phyloP scores from a whole-genome alignment of 1,140 invertebrate genomes.

The Formica selysi region DNA sequence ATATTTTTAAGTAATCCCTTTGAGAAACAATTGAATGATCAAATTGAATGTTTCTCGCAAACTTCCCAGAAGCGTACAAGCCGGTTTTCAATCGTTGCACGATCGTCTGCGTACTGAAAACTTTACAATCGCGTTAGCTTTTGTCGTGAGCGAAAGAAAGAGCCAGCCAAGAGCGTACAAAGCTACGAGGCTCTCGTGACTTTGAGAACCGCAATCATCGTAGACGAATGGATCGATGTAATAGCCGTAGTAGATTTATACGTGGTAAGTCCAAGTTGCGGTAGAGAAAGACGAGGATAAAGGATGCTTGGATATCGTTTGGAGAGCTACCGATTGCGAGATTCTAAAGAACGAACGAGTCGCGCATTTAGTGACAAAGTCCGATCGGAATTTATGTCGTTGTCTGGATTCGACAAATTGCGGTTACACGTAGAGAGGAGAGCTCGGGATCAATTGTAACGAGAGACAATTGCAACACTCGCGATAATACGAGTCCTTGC shows the following conservation, averaged over 20 bases:
- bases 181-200: conserved; percentile 46
- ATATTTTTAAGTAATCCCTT: conserved; percentile 52
- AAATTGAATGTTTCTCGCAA: conserved; percentile 62
- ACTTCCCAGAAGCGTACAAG: conserved; percentile 16
- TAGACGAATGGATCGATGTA: conserved; percentile 54
- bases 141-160: conserved; percentile 53
- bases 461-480: conserved; percentile 43
- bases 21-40: conserved; percentile 9
- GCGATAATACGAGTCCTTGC: conserved; percentile 35
- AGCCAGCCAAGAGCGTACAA: conserved; percentile 30
- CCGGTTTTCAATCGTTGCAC: conserved; percentile 22
- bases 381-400: conserved; percentile 69
- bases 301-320: conserved; percentile 37
- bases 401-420: conserved; percentile 31
- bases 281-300: conserved; percentile 17
- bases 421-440: conserved; percentile 23
- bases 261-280: conserved; percentile 24
- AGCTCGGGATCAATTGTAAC: conserved; percentile 49
- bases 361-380: conserved; percentile 67
- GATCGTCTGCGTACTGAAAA: conserved; percentile 38
- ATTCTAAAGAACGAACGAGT: conserved; percentile 67
- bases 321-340: conserved; percentile 49
- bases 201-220: conserved; percentile 55
- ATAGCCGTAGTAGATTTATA: conserved; percentile 43
- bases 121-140: conserved; percentile 60